phyloP scores from a whole-genome alignment of 1,140 invertebrate genomes.

The Pinna nobilis region DNA sequence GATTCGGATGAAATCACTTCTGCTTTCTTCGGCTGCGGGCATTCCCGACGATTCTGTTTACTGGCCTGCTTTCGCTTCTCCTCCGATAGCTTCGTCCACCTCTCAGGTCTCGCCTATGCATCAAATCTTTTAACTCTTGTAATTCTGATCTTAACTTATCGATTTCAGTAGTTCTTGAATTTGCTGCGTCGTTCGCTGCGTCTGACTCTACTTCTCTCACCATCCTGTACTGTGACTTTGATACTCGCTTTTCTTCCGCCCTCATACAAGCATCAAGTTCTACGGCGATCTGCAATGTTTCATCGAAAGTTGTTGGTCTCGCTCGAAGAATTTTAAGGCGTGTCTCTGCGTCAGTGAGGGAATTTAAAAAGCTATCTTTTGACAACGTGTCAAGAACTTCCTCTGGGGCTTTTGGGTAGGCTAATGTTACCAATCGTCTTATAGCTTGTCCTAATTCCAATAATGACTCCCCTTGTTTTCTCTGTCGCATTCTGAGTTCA shows the following conservation, averaged over 20 bases:
- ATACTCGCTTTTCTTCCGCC: background rate
- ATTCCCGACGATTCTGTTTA: background rate
- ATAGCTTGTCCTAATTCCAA: slow-evolving; percentile 34
- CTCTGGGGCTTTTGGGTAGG: slow-evolving; percentile 31
- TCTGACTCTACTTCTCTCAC: too few relatives aligned
- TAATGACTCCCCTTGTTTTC: slow-evolving; percentile 20
- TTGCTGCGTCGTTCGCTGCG: too few relatives aligned
- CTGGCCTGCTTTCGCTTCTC: too few relatives aligned
- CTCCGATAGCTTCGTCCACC: too few relatives aligned
- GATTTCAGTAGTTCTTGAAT: too few relatives aligned
- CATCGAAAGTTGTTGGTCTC: background rate
- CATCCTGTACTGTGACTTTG: background rate
- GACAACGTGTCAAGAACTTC: background rate
- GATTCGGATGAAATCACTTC: background rate
- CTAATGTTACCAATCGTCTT: slow-evolving; percentile 27
- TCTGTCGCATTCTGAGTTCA: slow-evolving; percentile 34
- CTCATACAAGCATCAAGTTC: slow-evolving; percentile 2
- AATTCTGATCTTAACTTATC: background rate
- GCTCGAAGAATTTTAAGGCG: background rate
- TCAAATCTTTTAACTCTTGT: too few relatives aligned
- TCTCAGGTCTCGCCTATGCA: background rate
- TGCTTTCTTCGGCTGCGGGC: too few relatives aligned
- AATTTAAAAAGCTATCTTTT: background rate
- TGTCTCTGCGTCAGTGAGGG: background rate
- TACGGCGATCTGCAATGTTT: background rate